Percentiles rank a stretch among this genome's conserved stretches.
Conservation (phyloP, 2,113 vertebrate genomes). For the Perca schrenkii region DNA sequence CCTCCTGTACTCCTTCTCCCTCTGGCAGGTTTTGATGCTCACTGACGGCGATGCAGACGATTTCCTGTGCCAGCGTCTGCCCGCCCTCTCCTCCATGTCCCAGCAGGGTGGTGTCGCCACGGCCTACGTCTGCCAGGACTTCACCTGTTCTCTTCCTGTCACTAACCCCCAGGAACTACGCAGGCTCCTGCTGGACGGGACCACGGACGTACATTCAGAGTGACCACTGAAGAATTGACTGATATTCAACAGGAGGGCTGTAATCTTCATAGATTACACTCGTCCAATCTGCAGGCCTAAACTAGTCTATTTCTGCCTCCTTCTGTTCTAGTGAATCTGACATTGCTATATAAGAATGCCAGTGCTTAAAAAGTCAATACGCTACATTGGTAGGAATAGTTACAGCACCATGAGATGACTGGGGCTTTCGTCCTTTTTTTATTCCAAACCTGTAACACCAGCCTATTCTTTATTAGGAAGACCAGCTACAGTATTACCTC, state of each 20-base stretch:
- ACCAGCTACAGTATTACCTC: conserved; percentile 42
- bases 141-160: conserved; percentile 89
- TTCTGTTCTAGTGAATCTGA: background rate
- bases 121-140: conserved; percentile 91
- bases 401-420: background rate
- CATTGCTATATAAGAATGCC: background rate
- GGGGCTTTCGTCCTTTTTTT: background rate
- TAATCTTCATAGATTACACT: background rate
- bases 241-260: background rate
- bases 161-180: conserved; percentile 88
- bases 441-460: conserved; percentile 1
- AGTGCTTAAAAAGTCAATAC: background rate
- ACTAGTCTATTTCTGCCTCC: background rate
- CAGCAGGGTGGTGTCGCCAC: conserved; percentile 86
- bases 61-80: conserved; percentile 89
- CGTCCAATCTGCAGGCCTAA: background rate
- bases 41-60: conserved; percentile 83
- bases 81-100: conserved; percentile 86
- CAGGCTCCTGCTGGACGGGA: conserved; percentile 83
- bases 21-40: conserved; percentile 89
- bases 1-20: background rate
- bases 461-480: conserved; percentile 15
- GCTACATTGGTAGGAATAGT: background rate
- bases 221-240: conserved; percentile 5
- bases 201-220: background rate